Percentiles rank a stretch among this genome's conserved stretches.
These are phyloP conservation scores for Okamejei kenojei DNA, from an alignment of 2,797 vertebrate species.

Conservation along the genomic window DNA sequence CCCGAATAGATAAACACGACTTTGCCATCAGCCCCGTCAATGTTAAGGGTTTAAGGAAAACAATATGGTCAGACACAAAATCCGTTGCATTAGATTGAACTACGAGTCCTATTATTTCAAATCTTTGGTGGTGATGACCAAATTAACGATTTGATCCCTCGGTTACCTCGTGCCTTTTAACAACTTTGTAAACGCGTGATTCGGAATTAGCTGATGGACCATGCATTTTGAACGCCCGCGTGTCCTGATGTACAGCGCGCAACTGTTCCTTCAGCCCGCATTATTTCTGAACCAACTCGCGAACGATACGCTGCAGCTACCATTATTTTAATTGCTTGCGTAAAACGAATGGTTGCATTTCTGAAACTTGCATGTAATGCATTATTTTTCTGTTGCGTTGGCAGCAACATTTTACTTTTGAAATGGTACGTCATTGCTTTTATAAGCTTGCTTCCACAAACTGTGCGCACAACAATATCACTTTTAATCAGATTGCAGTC, in stretches of 20 bases:
- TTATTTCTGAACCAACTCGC: neutral
- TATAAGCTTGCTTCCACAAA: slow-evolving; percentile 12
- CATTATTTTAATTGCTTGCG: neutral
- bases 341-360: neutral
- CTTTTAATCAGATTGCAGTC: neutral
- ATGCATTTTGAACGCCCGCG: neutral
- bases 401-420: neutral
- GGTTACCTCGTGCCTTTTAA: neutral
- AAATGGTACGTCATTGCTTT: neutral
- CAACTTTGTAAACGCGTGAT: neutral
- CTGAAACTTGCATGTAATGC: neutral
- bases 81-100: slow-evolving; percentile 43
- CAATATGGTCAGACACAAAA: slow-evolving; percentile 42
- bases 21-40: slow-evolving; percentile 44
- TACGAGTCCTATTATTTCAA: neutral
- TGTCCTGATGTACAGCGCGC: neutral
- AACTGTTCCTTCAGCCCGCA: neutral
- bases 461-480: neutral
- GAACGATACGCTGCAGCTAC: too few species aligned
- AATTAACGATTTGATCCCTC: neutral
- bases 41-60: too few species aligned
- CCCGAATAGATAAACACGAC: slow-evolving; percentile 46
- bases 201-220: neutral
- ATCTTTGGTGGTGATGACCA: neutral
- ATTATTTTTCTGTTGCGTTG: neutral